Conservation (phyloP, 2,888 invertebrate species). For the Netelia inedita region DNA sequence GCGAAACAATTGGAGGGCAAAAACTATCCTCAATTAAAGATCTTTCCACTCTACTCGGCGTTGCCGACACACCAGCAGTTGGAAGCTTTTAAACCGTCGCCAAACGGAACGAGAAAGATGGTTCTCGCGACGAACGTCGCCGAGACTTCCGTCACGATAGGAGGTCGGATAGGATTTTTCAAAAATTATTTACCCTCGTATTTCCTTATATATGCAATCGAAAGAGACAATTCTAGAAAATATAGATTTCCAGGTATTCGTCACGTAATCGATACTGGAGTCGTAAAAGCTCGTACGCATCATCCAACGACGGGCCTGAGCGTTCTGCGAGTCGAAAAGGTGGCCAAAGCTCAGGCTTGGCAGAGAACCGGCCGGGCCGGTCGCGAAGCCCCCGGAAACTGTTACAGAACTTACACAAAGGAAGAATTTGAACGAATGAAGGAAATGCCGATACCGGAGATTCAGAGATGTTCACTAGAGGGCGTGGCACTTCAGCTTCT, state of each 20-base stretch:
- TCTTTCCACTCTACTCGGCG: constrained; percentile 96
- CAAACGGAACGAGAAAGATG: constrained; percentile 93
- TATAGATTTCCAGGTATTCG: constrained; percentile 88
- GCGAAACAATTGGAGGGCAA: constrained; percentile 88
- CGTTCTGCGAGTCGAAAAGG: constrained; percentile 91
- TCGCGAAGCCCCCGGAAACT: constrained; percentile 93
- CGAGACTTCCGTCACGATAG: constrained; percentile 98
- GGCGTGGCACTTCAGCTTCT: constrained; percentile 93
- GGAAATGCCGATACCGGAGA: constrained; percentile 94
- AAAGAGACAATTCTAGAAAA: background rate
- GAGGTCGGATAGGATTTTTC: constrained; percentile 85
- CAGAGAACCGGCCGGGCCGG: constrained; percentile 97
- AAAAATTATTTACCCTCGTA: background rate
- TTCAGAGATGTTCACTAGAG: constrained; percentile 89
- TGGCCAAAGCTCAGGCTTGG: constrained; percentile 97
- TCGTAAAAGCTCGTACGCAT: constrained; percentile 95
- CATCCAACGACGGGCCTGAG: constrained; percentile 94
- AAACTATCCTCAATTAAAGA: constrained; percentile 89
- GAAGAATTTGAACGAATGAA: constrained; percentile 91
- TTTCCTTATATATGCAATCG: background rate
- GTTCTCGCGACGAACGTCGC: constrained; percentile 99
- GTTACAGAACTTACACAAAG: constrained; percentile 95
- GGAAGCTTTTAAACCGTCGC: constrained; percentile 92
- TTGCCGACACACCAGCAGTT: constrained; percentile 94
- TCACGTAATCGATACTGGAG: constrained; percentile 96